Conservation (phyloP, 2,113 vertebrate species). For the Calypte anna region DNA sequence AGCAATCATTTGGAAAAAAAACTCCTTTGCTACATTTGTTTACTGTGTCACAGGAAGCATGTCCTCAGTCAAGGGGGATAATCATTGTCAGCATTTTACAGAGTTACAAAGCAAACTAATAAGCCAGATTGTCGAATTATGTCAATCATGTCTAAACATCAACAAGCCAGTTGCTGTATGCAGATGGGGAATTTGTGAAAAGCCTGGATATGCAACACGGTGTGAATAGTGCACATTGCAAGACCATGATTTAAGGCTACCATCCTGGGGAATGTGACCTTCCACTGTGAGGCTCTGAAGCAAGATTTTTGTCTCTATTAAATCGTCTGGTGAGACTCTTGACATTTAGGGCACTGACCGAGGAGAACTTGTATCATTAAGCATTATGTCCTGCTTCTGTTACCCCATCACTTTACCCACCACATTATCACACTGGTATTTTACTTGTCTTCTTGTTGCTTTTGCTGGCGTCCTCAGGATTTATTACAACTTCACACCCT, state of each 20-base stretch:
- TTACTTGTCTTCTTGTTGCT: background rate
- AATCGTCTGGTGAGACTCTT: background rate
- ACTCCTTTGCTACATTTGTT: constrained; percentile 18
- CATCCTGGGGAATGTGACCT: background rate
- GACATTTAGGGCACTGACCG: background rate
- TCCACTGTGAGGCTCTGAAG: background rate
- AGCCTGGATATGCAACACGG: background rate
- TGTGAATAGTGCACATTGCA: background rate
- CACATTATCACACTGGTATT: background rate
- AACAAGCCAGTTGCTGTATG: constrained; percentile 42
- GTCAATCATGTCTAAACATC: constrained; percentile 59
- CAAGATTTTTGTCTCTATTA: background rate
- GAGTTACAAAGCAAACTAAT: constrained; percentile 60
- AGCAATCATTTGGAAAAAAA: constrained; percentile 52
- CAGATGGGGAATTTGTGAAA: constrained; percentile 36
- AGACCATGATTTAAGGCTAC: background rate
- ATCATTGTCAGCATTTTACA: constrained; percentile 43
- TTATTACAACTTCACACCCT: background rate
- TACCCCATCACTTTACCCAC: rapidly evolving
- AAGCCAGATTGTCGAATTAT: constrained; percentile 56
- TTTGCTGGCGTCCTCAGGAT: background rate
- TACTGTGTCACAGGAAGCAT: constrained; percentile 27
- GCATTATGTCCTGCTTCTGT: background rate
- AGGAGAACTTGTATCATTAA: background rate
- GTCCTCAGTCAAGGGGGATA: constrained; percentile 47